Percentiles rank a stretch among this genome's conserved stretches.
These are phyloP conservation scores for Petrolisthes manimaculis DNA, from an alignment of 2,888 invertebrate genomes.

Conservation along the genomic window DNA sequence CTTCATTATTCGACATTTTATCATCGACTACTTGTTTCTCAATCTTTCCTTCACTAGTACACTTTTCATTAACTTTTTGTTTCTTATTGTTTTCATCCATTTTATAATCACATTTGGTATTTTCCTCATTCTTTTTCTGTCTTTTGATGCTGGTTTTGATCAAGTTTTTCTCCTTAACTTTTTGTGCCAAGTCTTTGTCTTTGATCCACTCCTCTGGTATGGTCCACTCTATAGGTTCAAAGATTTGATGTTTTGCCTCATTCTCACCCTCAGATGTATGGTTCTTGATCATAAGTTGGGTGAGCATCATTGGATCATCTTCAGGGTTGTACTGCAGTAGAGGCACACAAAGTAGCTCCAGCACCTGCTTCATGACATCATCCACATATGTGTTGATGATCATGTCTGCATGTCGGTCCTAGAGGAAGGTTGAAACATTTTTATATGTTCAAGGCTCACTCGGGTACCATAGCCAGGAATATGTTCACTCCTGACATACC, in stretches of 20 bases:
- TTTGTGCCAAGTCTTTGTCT: conserved; percentile 50
- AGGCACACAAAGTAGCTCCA: conserved; percentile 80
- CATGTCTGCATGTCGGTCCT: conserved; percentile 90
- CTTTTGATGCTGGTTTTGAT: conserved; percentile 15
- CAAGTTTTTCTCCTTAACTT: conserved; percentile 50
- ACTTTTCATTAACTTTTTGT: background rate
- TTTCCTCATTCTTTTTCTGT: background rate
- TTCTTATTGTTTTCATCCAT: background rate
- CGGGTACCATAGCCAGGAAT: no score
- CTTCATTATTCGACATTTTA: background rate
- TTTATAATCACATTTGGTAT: background rate
- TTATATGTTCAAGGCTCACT: no score
- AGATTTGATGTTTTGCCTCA: background rate
- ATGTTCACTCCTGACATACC: no score
- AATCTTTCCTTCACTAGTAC: background rate
- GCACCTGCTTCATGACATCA: conserved; percentile 80
- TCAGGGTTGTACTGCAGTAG: conserved; percentile 79
- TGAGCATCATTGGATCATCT: conserved; percentile 74
- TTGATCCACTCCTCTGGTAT: conserved; percentile 60
- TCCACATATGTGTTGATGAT: conserved; percentile 92
- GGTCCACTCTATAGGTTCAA: conserved; percentile 65
- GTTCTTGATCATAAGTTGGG: conserved; percentile 17
- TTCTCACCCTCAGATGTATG: background rate
- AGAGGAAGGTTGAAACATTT: conserved; percentile 70
- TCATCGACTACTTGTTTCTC: background rate